Evolutionary conservation across 2,888 invertebrate genomes (phyloP).

Genomic region (Brenthis daphne): DNA sequence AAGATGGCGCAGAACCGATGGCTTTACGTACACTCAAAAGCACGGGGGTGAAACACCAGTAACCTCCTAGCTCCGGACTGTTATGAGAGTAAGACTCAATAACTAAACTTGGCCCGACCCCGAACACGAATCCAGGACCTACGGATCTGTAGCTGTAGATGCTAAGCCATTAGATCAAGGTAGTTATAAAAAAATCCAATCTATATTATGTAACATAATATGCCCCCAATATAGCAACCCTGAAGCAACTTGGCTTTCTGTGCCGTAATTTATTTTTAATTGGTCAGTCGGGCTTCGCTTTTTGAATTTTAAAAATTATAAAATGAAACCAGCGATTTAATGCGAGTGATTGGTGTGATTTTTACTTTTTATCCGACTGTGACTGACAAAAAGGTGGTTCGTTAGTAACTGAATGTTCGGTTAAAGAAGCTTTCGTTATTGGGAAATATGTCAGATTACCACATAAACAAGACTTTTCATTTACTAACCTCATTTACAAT

Average conservation of each 20-base stretch:
- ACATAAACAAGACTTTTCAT: no score
- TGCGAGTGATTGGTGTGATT: slow-evolving; percentile 31
- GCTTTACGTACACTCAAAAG: no score
- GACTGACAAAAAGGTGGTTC: neutral
- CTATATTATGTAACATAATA: neutral
- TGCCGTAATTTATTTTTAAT: slow-evolving; percentile 53
- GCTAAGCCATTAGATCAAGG: no score
- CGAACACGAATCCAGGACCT: no score
- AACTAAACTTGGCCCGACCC: no score
- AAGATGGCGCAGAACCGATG: no score
- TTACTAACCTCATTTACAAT: no score
- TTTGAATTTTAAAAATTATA: slow-evolving; percentile 33
- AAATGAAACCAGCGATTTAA: slow-evolving; percentile 31
- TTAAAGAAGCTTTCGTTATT: neutral
- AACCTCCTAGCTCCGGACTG: no score
- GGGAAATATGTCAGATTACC: no score
- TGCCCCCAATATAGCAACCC: slow-evolving; percentile 23
- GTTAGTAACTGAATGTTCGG: neutral
- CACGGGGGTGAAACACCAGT: no score
- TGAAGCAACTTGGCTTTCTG: slow-evolving; percentile 41
- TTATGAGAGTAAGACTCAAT: no score
- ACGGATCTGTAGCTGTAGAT: no score
- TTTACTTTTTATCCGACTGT: slow-evolving; percentile 20
- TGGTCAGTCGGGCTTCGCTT: slow-evolving; percentile 43
- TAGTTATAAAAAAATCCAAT: neutral